These are phyloP conservation scores for Felis catus DNA, from an alignment of 2,113 vertebrate genomes.

Conservation along the genomic window DNA sequence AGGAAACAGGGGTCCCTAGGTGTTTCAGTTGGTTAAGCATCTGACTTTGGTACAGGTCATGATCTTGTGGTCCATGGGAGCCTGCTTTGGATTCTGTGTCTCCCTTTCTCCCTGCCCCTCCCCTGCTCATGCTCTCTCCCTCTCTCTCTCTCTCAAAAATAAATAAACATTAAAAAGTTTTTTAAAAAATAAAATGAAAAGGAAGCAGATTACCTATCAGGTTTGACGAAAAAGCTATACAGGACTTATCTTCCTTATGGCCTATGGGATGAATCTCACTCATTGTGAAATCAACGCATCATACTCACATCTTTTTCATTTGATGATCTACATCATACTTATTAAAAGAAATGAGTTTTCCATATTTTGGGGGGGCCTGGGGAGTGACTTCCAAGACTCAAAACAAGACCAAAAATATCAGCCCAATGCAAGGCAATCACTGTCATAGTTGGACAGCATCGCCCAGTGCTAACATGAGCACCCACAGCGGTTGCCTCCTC, in stretches of 20 bases:
- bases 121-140: no score
- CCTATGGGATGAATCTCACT: background rate
- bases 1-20: background rate
- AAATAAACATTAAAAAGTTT: background rate
- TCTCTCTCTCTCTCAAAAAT: background rate
- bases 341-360: background rate
- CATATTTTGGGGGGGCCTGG: no score
- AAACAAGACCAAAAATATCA: background rate
- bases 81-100: no score
- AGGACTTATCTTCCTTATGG: background rate
- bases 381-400: background rate
- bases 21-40: no score
- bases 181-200: background rate
- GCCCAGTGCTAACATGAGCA: rapidly evolving
- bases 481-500: background rate
- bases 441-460: rapidly evolving
- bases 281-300: background rate
- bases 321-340: background rate
- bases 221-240: background rate
- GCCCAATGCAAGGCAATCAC: background rate
- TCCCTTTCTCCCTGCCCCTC: background rate
- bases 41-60: no score
- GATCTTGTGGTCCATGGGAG: no score
- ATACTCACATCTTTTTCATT: background rate
- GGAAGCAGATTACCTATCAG: background rate